phyloP scores from a whole-genome alignment of 2,797 vertebrate species.

The Odontamblyopus lacepedii region DNA sequence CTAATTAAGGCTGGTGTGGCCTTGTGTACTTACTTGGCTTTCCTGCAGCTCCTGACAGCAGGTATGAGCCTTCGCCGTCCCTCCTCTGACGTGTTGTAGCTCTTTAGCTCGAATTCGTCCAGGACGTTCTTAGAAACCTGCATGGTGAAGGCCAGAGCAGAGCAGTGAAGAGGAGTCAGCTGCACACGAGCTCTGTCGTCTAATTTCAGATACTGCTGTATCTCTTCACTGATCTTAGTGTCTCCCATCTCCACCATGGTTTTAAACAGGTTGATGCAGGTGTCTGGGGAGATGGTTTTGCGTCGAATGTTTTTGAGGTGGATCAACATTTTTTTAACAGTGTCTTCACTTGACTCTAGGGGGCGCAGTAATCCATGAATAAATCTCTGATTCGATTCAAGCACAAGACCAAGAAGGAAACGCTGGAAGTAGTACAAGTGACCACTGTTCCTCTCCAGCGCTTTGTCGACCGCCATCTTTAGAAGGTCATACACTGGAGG shows the following conservation, averaged over 20 bases:
- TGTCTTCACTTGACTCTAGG: conserved; percentile 18
- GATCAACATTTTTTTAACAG: conserved; percentile 42
- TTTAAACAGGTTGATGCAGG: conserved; percentile 43
- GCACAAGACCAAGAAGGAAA: conserved; percentile 48
- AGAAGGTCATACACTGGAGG: conserved; percentile 32
- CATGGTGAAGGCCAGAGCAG: conserved; percentile 53
- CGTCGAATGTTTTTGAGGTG: conserved; percentile 39
- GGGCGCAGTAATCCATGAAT: conserved; percentile 26
- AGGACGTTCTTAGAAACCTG: conserved; percentile 23
- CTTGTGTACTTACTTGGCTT: conserved; percentile 40
- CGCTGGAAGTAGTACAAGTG: conserved; percentile 47
- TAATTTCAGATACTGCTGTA: conserved; percentile 34
- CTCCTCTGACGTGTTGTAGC: conserved; percentile 49
- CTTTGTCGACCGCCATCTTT: conserved; percentile 50
- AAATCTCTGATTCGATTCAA: conserved; percentile 37
- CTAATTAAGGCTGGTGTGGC: not conserved
- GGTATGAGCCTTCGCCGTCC: conserved; percentile 55
- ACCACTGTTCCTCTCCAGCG: conserved; percentile 35
- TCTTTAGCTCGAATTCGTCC: conserved; percentile 44
- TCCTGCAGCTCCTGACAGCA: conserved; percentile 50
- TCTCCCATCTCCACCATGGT: conserved; percentile 62
- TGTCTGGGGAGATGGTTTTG: conserved; percentile 44
- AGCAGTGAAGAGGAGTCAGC: conserved; percentile 49
- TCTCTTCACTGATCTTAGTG: conserved; percentile 49
- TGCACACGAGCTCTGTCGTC: not conserved